Conservation (phyloP, 2,888 invertebrate species). For the Polyommatus icarus region DNA sequence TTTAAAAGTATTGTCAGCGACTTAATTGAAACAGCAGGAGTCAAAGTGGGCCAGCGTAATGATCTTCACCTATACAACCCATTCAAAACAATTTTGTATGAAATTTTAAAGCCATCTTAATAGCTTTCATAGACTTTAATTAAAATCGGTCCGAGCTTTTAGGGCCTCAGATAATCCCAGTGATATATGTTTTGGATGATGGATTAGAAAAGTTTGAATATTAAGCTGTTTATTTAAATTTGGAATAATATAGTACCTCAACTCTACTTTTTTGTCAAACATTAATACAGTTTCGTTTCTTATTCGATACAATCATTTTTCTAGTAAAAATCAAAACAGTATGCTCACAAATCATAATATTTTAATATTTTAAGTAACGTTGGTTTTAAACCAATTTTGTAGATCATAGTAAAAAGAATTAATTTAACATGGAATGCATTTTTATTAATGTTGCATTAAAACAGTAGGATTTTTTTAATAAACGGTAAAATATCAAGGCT, state of each 20-base stretch:
- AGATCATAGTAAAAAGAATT: background rate
- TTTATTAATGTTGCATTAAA: background rate
- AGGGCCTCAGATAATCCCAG: slow-evolving; percentile 50
- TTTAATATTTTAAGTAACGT: no score
- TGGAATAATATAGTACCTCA: background rate
- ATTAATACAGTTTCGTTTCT: no score
- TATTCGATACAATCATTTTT: no score
- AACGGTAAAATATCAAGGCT: background rate
- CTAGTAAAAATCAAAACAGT: no score
- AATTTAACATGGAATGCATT: background rate
- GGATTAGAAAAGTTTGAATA: background rate
- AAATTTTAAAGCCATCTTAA: slow-evolving; percentile 50
- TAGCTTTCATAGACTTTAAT: slow-evolving; percentile 71
- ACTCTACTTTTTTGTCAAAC: background rate
- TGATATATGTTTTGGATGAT: background rate
- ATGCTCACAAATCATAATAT: no score
- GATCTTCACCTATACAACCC: slow-evolving; percentile 39
- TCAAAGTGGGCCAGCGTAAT: slow-evolving; percentile 54
- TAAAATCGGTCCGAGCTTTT: slow-evolving; percentile 55
- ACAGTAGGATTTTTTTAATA: no score
- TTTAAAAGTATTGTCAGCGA: slow-evolving; percentile 77
- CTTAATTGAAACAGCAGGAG: slow-evolving; percentile 80
- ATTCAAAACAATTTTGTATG: slow-evolving; percentile 29
- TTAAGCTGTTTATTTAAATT: background rate
- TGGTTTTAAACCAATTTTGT: background rate